A percentile compares a stretch with the other conserved stretches of the same genome.
Conservation (phyloP, 2,797 vertebrate species). For the Ambastaia sidthimunki region DNA sequence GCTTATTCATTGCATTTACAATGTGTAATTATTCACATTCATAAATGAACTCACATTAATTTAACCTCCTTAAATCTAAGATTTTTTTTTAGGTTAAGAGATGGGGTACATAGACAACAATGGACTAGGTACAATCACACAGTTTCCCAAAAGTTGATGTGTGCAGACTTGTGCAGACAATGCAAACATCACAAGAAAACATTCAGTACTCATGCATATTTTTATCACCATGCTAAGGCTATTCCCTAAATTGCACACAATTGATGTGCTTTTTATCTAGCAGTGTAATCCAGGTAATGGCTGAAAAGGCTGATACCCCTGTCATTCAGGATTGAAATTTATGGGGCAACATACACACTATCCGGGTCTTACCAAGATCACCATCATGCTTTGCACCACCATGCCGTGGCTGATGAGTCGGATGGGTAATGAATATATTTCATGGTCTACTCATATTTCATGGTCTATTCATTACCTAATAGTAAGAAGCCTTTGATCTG, state of each 20-base stretch:
- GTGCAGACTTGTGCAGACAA: too few species aligned
- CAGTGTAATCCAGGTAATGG: constrained; percentile 40
- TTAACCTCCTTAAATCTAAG: too few species aligned
- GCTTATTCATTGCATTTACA: too few species aligned
- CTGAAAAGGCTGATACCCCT: constrained; percentile 30
- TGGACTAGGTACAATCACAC: too few species aligned
- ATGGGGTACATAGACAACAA: too few species aligned
- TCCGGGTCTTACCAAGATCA: background rate
- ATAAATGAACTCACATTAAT: too few species aligned
- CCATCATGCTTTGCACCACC: constrained; percentile 4
- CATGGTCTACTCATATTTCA: too few species aligned
- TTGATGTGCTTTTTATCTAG: background rate
- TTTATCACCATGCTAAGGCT: background rate
- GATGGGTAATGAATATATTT: constrained; percentile 46
- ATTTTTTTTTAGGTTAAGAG: too few species aligned
- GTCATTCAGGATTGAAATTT: constrained; percentile 20
- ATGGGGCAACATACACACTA: constrained; percentile 7
- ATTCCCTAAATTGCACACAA: background rate
- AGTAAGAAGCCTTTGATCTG: background rate
- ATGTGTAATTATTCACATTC: too few species aligned
- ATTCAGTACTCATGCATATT: background rate
- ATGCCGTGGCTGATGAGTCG: constrained; percentile 1
- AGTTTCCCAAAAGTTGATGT: too few species aligned
- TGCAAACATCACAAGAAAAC: too few species aligned
- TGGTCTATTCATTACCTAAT: too few species aligned